Evolutionary conservation across 2,797 vertebrate species (phyloP).

Genomic region (Lepus townsendii): DNA sequence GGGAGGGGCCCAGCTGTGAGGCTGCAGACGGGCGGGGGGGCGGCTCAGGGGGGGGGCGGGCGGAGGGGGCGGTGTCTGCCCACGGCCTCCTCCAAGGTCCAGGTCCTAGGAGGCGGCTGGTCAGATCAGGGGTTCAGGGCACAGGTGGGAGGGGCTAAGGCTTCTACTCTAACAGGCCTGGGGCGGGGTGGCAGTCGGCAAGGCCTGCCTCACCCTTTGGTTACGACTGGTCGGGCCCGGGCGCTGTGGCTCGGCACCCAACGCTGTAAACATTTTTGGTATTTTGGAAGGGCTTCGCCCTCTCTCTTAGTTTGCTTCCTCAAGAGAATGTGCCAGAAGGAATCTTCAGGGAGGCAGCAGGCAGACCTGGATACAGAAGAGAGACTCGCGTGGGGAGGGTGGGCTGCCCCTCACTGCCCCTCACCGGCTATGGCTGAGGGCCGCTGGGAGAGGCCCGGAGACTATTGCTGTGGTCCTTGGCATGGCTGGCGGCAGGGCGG

Average conservation of each 20-base stretch:
- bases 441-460: constrained; percentile 67
- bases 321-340: constrained; percentile 67
- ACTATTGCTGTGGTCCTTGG: constrained; percentile 90
- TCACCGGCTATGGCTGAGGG: constrained; percentile 76
- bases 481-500: constrained; percentile 75
- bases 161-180: constrained; percentile 84
- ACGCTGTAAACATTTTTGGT: constrained; percentile 88
- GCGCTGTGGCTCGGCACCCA: constrained; percentile 79
- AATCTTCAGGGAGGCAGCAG: constrained; percentile 41
- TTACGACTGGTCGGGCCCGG: constrained; percentile 83
- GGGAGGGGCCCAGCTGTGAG: constrained; percentile 55
- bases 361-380: constrained; percentile 63
- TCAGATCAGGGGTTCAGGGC: constrained; percentile 61
- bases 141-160: constrained; percentile 66
- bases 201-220: constrained; percentile 87
- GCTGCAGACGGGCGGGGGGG: constrained; percentile 62
- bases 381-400: background rate
- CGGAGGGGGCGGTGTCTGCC: constrained; percentile 50
- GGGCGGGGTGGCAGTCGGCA: constrained; percentile 83
- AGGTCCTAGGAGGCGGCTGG: constrained; percentile 84
- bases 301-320: constrained; percentile 74
- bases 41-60: constrained; percentile 43
- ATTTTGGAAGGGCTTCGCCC: constrained; percentile 81
- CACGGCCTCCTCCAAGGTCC: constrained; percentile 87
- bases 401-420: constrained; percentile 76